phyloP scores from a whole-genome alignment of 2,888 invertebrate species.

The Galeruca laticollis region DNA sequence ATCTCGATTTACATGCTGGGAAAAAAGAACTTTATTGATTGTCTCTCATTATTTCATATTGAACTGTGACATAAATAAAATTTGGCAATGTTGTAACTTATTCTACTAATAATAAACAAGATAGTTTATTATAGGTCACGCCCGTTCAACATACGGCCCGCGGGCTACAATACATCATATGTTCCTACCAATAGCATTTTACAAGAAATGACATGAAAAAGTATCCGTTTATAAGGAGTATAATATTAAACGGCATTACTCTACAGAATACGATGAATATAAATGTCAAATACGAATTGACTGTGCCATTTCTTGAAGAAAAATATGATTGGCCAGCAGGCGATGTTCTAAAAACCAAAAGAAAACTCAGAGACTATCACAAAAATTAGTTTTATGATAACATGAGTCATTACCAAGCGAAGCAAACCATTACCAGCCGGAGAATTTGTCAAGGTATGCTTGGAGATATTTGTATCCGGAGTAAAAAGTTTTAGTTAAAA shows the following conservation, averaged over 20 bases:
- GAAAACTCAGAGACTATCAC: conserved; percentile 15
- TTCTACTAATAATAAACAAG: no score
- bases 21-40: no score
- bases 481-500: no score
- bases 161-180: conserved; percentile 7
- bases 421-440: conserved; percentile 4
- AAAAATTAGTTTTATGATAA: conserved; percentile 17
- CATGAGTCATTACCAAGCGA: conserved; percentile 20
- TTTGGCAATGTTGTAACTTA: no score
- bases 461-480: conserved; percentile 11
- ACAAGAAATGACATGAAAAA: no score
- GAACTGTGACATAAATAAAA: no score
- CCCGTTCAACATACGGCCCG: no score
- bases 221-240: conserved; percentile 17
- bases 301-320: conserved; percentile 12
- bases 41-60: no score
- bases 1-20: no score
- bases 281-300: conserved; percentile 19
- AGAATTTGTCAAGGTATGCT: conserved; percentile 16
- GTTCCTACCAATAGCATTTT: no score
- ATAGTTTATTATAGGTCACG: no score
- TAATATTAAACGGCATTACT: conserved; percentile 15
- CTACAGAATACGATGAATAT: conserved; percentile 24
- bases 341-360: conserved; percentile 21
- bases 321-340: conserved; percentile 20